Base-by-base conservation (phyloP, 2,797 vertebrate genomes). In the Aulostomus chinensis region DNA sequence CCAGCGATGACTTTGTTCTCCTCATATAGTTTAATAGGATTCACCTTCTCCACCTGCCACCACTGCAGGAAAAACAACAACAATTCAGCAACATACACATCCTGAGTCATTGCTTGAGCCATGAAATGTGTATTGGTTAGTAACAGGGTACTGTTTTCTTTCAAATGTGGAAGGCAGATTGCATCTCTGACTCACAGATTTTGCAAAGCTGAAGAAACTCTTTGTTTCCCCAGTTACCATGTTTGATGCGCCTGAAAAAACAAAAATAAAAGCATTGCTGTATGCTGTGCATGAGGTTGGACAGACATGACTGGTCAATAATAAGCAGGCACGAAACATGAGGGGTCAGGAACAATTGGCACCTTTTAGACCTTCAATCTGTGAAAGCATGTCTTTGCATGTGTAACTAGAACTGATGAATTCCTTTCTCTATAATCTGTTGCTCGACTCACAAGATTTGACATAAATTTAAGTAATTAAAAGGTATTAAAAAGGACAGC, bases 31-130 rank as follows among this genome's bases (percentile, higher is more conserved):
- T 99, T 99, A 84, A 99, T 96, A n/a, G 97, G 97, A 83, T 98
- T 99, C 73, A 99, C 95, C 76, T 99, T 99, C 88, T 99, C 97
- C 60, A 99, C 97, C 77, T 99, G 97, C 97, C 97, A 99, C 97
- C 97, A 99, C 97, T 99, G 78, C 71, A 65, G 38, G 20, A 49
- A 38, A n/a, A n/a, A n/a, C n/a, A n/a, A n/a, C n/a, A n/a, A n/a
- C n/a, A n/a, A n/a, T n/a, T n/a, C n/a, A n/a, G n/a, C n/a, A n/a
- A n/a, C n/a, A n/a, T n/a, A n/a, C n/a, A n/a, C n/a, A 8, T 18
- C 12, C 10, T 45, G 36, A 72, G 16, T 51, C 13, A 63, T 58
- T 37, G 40, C 57, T 50, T 38, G n/a, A n/a, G 15, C 22, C 21
- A 39, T 72, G 13, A 74, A 71, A 59, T 58, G 61, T 49, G 63